Conservation (phyloP, 2,888 invertebrate genomes). For the Pimpla rufipes region DNA sequence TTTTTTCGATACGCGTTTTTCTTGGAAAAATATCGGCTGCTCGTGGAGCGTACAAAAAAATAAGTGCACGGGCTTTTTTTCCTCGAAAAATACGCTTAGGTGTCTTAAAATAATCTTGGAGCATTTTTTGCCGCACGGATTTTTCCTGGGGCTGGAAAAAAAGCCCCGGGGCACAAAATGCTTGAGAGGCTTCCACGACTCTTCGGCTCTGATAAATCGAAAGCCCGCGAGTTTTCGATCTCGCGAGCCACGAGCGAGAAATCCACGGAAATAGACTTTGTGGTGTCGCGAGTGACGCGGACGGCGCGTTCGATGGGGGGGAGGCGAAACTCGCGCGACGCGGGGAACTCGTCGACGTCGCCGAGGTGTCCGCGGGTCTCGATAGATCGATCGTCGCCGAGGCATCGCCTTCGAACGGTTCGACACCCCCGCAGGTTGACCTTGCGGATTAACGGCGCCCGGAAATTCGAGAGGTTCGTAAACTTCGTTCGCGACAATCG, state of each 20-base stretch:
- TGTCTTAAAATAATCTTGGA: conserved; percentile 32
- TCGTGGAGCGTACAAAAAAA: too few species aligned
- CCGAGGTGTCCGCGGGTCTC: conserved; percentile 23
- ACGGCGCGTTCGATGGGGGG: background rate
- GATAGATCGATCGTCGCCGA: conserved; percentile 54
- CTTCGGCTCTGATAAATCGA: conserved; percentile 1
- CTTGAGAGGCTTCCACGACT: background rate
- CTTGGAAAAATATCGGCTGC: background rate
- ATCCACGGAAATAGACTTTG: conserved; percentile 15
- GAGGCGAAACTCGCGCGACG: background rate
- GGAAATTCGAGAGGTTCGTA: conserved; percentile 53
- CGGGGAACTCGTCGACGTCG: conserved; percentile 15
- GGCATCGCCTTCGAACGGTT: background rate
- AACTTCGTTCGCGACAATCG: conserved; percentile 7
- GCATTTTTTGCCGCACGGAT: background rate
- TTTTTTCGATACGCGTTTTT: too few species aligned
- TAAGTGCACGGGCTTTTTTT: too few species aligned
- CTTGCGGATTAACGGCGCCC: conserved; percentile 43
- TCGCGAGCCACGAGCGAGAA: background rate
- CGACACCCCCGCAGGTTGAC: conserved; percentile 13
- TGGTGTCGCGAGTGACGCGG: background rate
- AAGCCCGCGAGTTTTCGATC: background rate
- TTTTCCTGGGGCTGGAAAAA: background rate
- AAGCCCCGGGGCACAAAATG: background rate
- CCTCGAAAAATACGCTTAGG: background rate